phyloP scores from a whole-genome alignment of 2,888 invertebrate genomes.

The Meteorus cinctellus region DNA sequence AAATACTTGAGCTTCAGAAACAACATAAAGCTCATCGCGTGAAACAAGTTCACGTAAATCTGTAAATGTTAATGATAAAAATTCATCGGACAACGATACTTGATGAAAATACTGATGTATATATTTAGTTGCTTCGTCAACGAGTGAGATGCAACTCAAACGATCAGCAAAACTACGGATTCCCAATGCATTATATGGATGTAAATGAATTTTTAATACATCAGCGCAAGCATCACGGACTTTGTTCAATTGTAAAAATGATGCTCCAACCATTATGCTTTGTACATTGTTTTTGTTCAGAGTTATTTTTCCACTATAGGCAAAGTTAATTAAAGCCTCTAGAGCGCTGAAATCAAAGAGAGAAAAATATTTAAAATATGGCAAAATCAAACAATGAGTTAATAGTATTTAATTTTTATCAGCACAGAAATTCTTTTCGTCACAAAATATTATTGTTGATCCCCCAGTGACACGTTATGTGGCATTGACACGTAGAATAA shows the following conservation, averaged over 20 bases:
- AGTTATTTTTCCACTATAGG: constrained; percentile 86
- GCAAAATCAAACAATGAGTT: not conserved
- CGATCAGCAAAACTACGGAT: constrained; percentile 87
- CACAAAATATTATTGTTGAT: no score
- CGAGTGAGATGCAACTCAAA: constrained; percentile 81
- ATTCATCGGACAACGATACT: constrained; percentile 86
- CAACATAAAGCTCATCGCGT: constrained; percentile 85
- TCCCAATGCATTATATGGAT: constrained; percentile 87
- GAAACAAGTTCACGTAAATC: constrained; percentile 82
- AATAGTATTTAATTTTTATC: not conserved
- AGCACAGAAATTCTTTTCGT: no score
- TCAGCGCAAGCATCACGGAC: constrained; percentile 89
- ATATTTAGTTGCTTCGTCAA: constrained; percentile 85
- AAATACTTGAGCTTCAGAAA: constrained; percentile 87
- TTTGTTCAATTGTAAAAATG: constrained; percentile 85
- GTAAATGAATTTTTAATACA: constrained; percentile 84
- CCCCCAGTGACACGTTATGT: no score
- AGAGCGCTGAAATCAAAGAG: constrained; percentile 78
- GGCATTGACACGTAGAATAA: no score
- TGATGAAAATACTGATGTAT: constrained; percentile 87
- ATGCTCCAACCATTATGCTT: constrained; percentile 88
- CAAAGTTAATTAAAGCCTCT: constrained; percentile 88
- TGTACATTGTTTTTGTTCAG: constrained; percentile 88
- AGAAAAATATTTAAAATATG: not conserved
- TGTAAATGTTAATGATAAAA: constrained; percentile 77